phyloP scores from a whole-genome alignment of 1,140 invertebrate species.

The Cecropterus lyciades region DNA sequence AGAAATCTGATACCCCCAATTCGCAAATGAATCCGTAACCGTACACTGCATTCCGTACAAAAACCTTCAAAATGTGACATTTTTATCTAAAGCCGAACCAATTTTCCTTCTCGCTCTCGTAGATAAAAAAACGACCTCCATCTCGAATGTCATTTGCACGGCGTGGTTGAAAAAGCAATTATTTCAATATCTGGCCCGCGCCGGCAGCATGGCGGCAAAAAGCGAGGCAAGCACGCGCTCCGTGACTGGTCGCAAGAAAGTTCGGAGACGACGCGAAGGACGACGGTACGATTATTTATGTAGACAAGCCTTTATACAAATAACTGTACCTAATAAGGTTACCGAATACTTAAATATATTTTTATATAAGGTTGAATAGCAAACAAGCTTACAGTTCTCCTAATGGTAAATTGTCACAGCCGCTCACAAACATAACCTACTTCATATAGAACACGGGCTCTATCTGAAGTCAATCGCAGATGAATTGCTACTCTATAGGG shows the following conservation, averaged over 20 bases:
- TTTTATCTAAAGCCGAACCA: constrained; percentile 58
- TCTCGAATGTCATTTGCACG: constrained; percentile 83
- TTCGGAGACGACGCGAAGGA: constrained; percentile 66
- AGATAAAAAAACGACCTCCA: constrained; percentile 76
- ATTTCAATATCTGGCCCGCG: constrained; percentile 80
- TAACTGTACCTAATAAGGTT: no score
- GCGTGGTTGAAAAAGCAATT: constrained; percentile 83
- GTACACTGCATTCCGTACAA: neutral
- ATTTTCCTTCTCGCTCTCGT: constrained; percentile 72
- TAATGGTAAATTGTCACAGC: no score
- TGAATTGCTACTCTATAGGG: no score
- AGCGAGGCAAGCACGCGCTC: constrained; percentile 70
- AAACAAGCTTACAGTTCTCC: no score
- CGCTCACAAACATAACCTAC: no score
- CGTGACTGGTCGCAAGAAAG: constrained; percentile 70
- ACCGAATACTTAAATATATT: no score
- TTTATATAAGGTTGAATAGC: no score
- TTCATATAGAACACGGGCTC: no score
- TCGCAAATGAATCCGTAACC: no score
- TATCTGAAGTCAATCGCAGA: no score
- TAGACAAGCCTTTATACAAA: neutral
- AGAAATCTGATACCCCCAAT: no score
- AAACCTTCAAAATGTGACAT: constrained; percentile 26
- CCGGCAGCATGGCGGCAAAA: constrained; percentile 72
- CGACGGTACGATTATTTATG: constrained; percentile 31